phyloP scores from a whole-genome alignment of 1,140 invertebrate genomes.

The Pachyrhynchus sulphureomaculatus region DNA sequence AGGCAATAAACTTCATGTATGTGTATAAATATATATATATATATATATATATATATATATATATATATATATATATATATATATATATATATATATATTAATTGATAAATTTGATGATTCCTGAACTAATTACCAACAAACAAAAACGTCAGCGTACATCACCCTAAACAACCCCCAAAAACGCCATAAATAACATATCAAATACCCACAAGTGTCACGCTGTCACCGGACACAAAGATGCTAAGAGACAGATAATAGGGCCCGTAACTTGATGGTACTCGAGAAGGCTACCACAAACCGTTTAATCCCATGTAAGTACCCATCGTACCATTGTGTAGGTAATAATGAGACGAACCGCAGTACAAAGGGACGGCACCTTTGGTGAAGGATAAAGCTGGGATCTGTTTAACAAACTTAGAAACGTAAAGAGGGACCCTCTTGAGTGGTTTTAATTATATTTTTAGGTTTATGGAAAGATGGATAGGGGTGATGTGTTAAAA shows the following conservation, averaged over 20 bases:
- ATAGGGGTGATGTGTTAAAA: not conserved
- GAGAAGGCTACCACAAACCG: slow-evolving; percentile 26
- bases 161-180: not conserved
- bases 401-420: slow-evolving; percentile 19
- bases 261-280: slow-evolving; percentile 20
- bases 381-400: slow-evolving; percentile 5
- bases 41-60: too few relatives aligned
- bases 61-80: too few relatives aligned
- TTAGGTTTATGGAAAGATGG: not conserved
- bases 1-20: too few relatives aligned
- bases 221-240: slow-evolving; percentile 18
- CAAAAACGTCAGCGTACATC: too few relatives aligned
- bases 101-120: too few relatives aligned
- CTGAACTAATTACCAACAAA: too few relatives aligned
- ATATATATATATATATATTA: too few relatives aligned
- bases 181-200: slow-evolving; percentile 18
- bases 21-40: too few relatives aligned
- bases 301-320: slow-evolving; percentile 28
- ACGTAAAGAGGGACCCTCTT: not conserved
- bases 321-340: slow-evolving; percentile 19
- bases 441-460: not conserved
- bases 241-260: slow-evolving; percentile 26
- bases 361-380: slow-evolving; percentile 12
- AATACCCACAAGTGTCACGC: slow-evolving; percentile 2
- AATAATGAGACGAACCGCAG: slow-evolving; percentile 26